Evolutionary conservation across 2,888 invertebrate genomes (phyloP).

Genomic region (Leptinotarsa rubiginosa): DNA sequence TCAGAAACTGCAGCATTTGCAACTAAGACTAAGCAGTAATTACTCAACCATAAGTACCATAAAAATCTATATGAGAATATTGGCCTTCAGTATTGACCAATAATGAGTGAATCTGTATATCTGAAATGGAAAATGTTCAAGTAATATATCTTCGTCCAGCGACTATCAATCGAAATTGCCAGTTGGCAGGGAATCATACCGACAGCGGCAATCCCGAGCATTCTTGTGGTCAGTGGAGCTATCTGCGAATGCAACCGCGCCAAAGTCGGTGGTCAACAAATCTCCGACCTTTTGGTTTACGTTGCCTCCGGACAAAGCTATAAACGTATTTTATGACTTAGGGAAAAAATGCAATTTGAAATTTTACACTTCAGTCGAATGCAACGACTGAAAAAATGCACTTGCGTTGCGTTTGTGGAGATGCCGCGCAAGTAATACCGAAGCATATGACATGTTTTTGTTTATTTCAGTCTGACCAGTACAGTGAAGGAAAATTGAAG

Average conservation of each 20-base stretch:
- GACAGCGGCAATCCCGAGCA: slow-evolving; percentile 9
- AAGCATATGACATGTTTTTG: slow-evolving; percentile 9
- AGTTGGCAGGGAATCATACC: slow-evolving; percentile 6
- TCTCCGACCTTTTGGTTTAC: slow-evolving; percentile 27
- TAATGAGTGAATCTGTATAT: not conserved
- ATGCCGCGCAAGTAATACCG: slow-evolving; percentile 27
- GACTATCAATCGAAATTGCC: slow-evolving; percentile 9
- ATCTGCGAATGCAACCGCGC: slow-evolving; percentile 17
- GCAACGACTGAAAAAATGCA: slow-evolving; percentile 23
- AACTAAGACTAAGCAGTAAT: too few relatives aligned
- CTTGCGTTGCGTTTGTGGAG: slow-evolving; percentile 27
- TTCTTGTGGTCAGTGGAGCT: slow-evolving; percentile 21
- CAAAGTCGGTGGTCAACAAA: slow-evolving; percentile 20
- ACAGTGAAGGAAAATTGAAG: not conserved
- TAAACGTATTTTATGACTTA: slow-evolving; percentile 34
- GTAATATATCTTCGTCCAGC: not conserved
- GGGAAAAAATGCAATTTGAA: slow-evolving; percentile 35
- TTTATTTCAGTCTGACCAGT: slow-evolving; percentile 10
- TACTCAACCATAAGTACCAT: too few relatives aligned
- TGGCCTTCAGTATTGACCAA: not conserved
- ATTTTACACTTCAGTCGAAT: slow-evolving; percentile 31
- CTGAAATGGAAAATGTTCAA: not conserved
- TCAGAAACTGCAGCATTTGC: too few relatives aligned
- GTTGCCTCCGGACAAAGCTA: slow-evolving; percentile 28
- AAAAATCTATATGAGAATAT: too few relatives aligned